phyloP scores from a whole-genome alignment of 2,113 vertebrate species.

The Serinus canaria region DNA sequence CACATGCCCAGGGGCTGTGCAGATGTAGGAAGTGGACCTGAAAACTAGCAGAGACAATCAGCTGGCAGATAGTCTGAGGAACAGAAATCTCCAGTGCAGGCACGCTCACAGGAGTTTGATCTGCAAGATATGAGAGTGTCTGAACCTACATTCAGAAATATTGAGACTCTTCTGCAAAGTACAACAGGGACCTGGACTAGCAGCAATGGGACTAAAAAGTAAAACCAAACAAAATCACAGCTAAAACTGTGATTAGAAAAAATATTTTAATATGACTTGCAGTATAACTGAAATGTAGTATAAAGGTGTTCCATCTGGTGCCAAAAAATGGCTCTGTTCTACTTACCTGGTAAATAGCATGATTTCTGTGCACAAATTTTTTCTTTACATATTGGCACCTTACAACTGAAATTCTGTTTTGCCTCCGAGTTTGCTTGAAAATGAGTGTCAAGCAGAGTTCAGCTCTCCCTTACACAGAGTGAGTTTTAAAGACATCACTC shows the following conservation, averaged over 20 bases:
- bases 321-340: neutral
- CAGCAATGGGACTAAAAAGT: neutral
- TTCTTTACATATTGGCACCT: neutral
- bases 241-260: neutral
- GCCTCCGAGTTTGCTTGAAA: neutral
- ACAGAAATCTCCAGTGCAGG: neutral
- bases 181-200: neutral
- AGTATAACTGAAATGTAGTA: neutral
- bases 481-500: neutral
- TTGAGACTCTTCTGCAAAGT: neutral
- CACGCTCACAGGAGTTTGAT: neutral
- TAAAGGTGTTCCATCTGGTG: neutral
- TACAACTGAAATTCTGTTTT: neutral
- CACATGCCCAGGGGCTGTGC: neutral
- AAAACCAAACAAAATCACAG: neutral
- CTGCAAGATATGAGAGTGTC: neutral
- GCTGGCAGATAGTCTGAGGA: accelerated
- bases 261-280: neutral
- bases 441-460: neutral
- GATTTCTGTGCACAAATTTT: neutral
- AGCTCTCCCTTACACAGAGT: accelerated
- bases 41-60: neutral
- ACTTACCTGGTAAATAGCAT: neutral
- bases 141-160: neutral
- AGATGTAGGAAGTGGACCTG: neutral